Percentiles rank a stretch among this genome's conserved stretches.
Conservation (phyloP, 2,797 vertebrate genomes). For the Odontamblyopus lacepedii region DNA sequence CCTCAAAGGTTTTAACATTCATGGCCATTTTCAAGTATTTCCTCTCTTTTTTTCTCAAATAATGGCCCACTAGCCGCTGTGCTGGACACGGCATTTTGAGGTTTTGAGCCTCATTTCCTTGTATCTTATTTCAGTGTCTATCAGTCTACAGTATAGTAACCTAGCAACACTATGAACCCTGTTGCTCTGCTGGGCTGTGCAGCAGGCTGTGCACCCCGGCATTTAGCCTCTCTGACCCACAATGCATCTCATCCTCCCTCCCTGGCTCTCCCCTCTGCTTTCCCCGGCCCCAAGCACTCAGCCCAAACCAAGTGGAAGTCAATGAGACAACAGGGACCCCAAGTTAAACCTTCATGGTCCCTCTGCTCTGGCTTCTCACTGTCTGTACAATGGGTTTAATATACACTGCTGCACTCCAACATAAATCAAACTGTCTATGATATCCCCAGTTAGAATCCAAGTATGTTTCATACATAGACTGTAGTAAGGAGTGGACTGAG, state of each 20-base stretch:
- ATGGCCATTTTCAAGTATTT: background rate
- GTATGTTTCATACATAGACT: background rate
- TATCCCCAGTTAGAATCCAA: constrained; percentile 2
- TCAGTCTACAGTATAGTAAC: constrained; percentile 16
- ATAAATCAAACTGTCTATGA: background rate
- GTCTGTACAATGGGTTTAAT: constrained; percentile 20
- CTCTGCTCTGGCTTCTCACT: constrained; percentile 31
- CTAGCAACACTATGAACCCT: constrained; percentile 24
- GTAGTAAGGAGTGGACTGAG: too few species aligned
- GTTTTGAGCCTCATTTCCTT: background rate
- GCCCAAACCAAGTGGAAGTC: constrained; percentile 43
- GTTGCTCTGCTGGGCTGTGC: constrained; percentile 21
- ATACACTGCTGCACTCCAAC: constrained; percentile 4
- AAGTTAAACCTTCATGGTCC: constrained; percentile 28
- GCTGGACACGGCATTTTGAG: background rate
- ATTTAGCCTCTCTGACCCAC: constrained; percentile 57
- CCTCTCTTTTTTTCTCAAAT: background rate
- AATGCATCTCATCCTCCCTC: constrained; percentile 39
- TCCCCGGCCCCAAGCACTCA: constrained; percentile 40
- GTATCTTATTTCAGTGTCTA: constrained; percentile 14
- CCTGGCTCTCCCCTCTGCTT: constrained; percentile 35
- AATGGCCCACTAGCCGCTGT: too few species aligned
- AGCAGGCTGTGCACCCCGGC: constrained; percentile 27
- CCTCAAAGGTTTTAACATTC: background rate
- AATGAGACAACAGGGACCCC: constrained; percentile 42